These are phyloP conservation scores for Melitaea athalia DNA, from an alignment of 2,888 invertebrate genomes.

Conservation along the genomic window DNA sequence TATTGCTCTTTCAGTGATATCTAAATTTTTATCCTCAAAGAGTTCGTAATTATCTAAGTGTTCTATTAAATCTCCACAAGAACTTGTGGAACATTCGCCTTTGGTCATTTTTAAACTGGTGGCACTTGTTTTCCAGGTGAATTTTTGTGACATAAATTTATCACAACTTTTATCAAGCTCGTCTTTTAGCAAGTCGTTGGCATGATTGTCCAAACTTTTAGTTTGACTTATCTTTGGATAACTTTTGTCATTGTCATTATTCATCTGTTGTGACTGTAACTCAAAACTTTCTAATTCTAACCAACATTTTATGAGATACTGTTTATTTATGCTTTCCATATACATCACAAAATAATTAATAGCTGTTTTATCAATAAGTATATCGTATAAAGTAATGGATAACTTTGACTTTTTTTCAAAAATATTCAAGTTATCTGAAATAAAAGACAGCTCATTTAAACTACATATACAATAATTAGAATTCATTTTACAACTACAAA, in stretches of 20 bases:
- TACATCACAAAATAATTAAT: conserved; percentile 93
- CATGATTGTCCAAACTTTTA: conserved; percentile 65
- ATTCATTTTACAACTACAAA: too few species aligned
- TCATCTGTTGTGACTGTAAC: conserved; percentile 45
- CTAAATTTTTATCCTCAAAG: conserved; percentile 48
- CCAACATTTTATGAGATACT: conserved; percentile 88
- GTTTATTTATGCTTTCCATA: conserved; percentile 88
- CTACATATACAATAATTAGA: too few species aligned
- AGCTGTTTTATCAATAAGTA: conserved; percentile 89
- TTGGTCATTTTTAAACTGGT: conserved; percentile 49
- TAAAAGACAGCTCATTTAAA: conserved; percentile 15
- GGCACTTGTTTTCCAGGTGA: conserved; percentile 53
- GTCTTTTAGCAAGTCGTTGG: conserved; percentile 51
- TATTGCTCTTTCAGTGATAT: conserved; percentile 83
- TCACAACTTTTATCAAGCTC: conserved; percentile 46
- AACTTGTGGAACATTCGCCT: conserved; percentile 59
- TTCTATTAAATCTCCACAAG: conserved; percentile 62
- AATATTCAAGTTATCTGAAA: conserved; percentile 66
- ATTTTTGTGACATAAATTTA: conserved; percentile 50
- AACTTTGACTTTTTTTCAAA: conserved; percentile 84
- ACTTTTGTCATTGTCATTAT: conserved; percentile 48
- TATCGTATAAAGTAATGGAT: conserved; percentile 88
- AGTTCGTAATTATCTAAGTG: conserved; percentile 46
- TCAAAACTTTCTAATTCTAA: conserved; percentile 88
- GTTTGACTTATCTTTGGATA: conserved; percentile 59